Conservation (phyloP, 2,113 vertebrate genomes). For the Pterocles orientalis region DNA sequence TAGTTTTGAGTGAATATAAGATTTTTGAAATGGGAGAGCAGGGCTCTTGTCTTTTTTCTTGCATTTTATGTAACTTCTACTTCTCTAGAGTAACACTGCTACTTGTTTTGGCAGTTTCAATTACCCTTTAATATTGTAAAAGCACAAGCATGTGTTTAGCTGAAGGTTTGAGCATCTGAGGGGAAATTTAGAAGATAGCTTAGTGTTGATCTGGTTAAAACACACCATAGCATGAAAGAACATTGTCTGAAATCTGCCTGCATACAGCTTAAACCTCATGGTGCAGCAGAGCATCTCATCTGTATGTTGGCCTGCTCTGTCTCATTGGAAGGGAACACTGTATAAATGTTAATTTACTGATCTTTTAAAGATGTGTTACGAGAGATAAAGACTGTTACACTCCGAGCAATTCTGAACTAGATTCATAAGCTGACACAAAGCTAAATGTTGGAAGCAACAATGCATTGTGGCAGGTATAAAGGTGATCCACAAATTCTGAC, state of each 20-base stretch:
- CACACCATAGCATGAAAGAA: background rate
- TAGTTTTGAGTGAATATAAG: background rate
- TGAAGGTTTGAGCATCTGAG: background rate
- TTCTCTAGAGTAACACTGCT: background rate
- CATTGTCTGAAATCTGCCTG: background rate
- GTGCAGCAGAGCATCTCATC: background rate
- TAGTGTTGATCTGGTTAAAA: background rate
- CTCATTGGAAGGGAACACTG: background rate
- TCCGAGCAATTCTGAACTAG: background rate
- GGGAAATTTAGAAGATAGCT: background rate
- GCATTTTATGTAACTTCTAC: background rate
- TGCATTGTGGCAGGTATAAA: background rate
- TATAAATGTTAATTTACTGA: background rate
- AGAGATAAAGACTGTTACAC: background rate
- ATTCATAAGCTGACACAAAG: background rate
- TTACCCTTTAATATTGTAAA: background rate
- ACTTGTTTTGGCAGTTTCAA: background rate
- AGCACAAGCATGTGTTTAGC: background rate
- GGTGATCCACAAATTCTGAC: background rate
- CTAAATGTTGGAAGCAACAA: background rate
- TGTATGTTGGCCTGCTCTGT: background rate
- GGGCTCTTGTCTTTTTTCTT: background rate
- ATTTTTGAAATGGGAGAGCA: background rate
- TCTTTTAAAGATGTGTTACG: background rate
- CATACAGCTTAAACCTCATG: background rate